Percentiles rank a stretch among this genome's conserved stretches.
phyloP scores from a whole-genome alignment of 1,140 invertebrate species.

The Ips typographus region DNA sequence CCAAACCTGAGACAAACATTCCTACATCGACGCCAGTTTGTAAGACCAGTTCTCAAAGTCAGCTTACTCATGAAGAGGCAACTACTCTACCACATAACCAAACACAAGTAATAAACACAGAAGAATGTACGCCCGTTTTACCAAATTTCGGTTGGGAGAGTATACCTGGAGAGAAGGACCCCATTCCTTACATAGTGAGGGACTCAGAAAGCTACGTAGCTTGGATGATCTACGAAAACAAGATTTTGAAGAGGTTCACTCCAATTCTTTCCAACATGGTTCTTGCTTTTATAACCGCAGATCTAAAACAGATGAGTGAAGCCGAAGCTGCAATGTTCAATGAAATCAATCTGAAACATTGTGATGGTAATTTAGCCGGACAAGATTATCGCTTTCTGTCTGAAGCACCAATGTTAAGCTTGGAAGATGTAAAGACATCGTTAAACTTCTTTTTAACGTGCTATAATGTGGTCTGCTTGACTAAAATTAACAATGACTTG shows the following conservation, averaged over 20 bases:
- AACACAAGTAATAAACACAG: background rate
- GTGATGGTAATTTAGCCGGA: conserved; percentile 6
- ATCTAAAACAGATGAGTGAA: conserved; percentile 13
- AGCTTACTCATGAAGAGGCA: too few relatives aligned
- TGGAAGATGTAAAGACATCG: conserved; percentile 12
- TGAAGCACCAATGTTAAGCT: background rate
- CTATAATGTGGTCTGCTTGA: background rate
- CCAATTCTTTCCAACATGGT: background rate
- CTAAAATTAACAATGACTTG: background rate
- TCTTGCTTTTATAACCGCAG: background rate
- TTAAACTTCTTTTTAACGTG: conserved; percentile 6
- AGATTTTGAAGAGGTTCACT: background rate
- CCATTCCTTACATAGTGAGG: background rate
- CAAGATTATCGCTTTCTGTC: background rate
- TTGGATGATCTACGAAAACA: background rate
- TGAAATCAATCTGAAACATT: conserved; percentile 17
- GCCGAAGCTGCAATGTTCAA: conserved; percentile 15
- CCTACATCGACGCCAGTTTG: too few relatives aligned
- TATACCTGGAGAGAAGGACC: background rate
- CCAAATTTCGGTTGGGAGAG: background rate
- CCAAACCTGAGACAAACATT: too few relatives aligned
- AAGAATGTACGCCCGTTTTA: background rate
- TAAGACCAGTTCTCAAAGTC: too few relatives aligned
- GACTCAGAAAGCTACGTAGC: background rate
- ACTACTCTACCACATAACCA: too few relatives aligned